These are phyloP conservation scores for Meta bourneti DNA, from an alignment of 2,888 invertebrate species.

Conservation along the genomic window DNA sequence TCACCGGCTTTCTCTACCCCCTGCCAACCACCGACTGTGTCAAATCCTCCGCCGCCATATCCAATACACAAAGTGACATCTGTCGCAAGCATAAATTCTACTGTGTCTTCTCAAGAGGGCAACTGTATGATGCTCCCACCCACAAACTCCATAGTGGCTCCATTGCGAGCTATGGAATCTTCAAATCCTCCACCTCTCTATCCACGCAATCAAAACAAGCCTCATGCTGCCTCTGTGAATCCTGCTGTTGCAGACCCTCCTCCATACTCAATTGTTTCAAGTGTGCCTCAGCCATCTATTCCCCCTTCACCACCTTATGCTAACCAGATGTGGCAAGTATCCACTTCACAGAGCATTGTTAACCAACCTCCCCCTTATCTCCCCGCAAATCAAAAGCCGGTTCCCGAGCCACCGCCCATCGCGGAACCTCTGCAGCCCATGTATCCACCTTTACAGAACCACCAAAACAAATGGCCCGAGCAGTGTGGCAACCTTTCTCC, in stretches of 20 bases:
- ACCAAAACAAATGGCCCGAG: constrained; percentile 70
- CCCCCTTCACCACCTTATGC: constrained; percentile 77
- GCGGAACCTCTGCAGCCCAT: constrained; percentile 45
- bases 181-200: constrained; percentile 68
- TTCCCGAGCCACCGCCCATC: constrained; percentile 54
- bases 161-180: constrained; percentile 51
- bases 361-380: constrained; percentile 86
- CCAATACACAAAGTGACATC: constrained; percentile 74
- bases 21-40: constrained; percentile 40
- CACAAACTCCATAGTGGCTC: constrained; percentile 32
- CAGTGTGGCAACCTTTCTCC: constrained; percentile 42
- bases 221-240: constrained; percentile 43
- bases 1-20: constrained; percentile 54
- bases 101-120: constrained; percentile 44
- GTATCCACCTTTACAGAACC: constrained; percentile 47
- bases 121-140: constrained; percentile 27
- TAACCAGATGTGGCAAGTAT: constrained; percentile 64
- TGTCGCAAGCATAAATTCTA: constrained; percentile 65
- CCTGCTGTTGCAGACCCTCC: constrained; percentile 51
- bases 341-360: constrained; percentile 80
- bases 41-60: constrained; percentile 75
- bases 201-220: constrained; percentile 73
- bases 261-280: constrained; percentile 57
- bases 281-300: constrained; percentile 54
- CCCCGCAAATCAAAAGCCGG: constrained; percentile 49